Evolutionary conservation across 1,140 invertebrate species (phyloP).

Genomic region (Asobara japonica): DNA sequence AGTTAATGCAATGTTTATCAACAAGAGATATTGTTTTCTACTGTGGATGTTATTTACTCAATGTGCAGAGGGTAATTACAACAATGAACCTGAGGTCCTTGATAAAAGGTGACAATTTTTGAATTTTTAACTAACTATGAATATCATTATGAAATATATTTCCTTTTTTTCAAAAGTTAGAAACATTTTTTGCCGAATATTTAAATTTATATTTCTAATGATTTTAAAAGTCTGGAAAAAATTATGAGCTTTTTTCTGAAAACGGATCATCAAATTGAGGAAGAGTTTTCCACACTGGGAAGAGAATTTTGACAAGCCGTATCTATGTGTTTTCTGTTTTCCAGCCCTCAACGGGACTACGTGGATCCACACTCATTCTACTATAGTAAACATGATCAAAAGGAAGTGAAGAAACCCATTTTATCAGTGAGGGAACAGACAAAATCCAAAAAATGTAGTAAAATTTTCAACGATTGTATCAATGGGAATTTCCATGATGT

Average conservation of each 20-base stretch:
- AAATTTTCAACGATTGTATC: constrained; percentile 28
- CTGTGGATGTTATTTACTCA: background rate
- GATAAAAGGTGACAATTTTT: background rate
- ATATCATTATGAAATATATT: too few species aligned
- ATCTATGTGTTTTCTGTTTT: background rate
- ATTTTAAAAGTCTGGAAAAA: too few species aligned
- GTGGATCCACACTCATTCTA: constrained; percentile 51
- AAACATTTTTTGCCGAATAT: too few species aligned
- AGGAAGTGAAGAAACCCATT: background rate
- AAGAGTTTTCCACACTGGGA: background rate
- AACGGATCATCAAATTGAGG: background rate
- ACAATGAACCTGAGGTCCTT: background rate
- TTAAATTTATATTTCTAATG: too few species aligned
- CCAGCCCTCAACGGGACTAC: constrained; percentile 13
- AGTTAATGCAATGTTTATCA: background rate
- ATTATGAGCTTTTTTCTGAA: too few species aligned
- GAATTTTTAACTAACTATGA: background rate
- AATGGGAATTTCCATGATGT: constrained; percentile 10
- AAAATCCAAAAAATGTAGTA: background rate
- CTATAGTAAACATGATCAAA: constrained; percentile 38
- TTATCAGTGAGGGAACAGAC: background rate
- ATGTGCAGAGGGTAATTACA: background rate
- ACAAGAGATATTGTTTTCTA: background rate
- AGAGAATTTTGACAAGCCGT: background rate
- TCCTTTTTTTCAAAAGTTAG: background rate